These are phyloP conservation scores for Acanthaster planci DNA, from an alignment of 35 echinoderm and acorn worm species.

Conservation along the genomic window DNA sequence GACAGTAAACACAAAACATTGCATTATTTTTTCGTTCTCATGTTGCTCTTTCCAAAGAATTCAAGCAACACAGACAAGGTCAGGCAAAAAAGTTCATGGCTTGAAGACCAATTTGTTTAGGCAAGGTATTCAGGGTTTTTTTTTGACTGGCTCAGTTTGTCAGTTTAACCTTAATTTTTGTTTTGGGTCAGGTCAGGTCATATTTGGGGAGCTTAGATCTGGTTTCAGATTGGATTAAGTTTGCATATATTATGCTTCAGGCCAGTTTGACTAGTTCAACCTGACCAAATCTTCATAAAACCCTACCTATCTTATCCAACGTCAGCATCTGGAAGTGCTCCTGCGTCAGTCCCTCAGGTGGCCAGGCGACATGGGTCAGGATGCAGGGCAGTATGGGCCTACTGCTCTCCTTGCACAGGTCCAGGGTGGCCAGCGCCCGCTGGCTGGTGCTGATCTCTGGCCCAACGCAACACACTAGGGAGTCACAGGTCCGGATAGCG, in stretches of 20 bases:
- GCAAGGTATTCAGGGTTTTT: too few species aligned
- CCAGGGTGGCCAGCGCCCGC: slow-evolving; percentile 38
- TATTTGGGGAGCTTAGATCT: neutral
- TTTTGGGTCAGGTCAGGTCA: neutral
- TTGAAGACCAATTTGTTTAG: too few species aligned
- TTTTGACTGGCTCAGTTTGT: too few species aligned
- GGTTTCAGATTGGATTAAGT: too few species aligned
- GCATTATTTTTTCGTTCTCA: too few species aligned
- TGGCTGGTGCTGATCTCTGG: slow-evolving; percentile 65
- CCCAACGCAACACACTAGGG: slow-evolving; percentile 76
- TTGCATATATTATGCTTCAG: too few species aligned
- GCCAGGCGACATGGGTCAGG: slow-evolving; percentile 76
- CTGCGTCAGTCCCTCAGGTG: slow-evolving; percentile 67
- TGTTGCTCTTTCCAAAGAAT: too few species aligned
- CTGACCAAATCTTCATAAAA: too few species aligned
- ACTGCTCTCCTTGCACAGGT: slow-evolving; percentile 43
- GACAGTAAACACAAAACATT: too few species aligned
- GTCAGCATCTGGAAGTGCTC: slow-evolving; percentile 71
- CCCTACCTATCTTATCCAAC: slow-evolving; percentile 88
- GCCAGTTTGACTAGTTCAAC: too few species aligned
- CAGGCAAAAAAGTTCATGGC: too few species aligned
- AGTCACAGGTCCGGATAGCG: slow-evolving; percentile 38
- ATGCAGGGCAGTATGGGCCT: slow-evolving; percentile 78
- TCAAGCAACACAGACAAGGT: too few species aligned
- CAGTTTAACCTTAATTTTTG: neutral